These are phyloP conservation scores for Acanthurus lineatus DNA, from an alignment of 2,797 vertebrate species.

Conservation along the genomic window DNA sequence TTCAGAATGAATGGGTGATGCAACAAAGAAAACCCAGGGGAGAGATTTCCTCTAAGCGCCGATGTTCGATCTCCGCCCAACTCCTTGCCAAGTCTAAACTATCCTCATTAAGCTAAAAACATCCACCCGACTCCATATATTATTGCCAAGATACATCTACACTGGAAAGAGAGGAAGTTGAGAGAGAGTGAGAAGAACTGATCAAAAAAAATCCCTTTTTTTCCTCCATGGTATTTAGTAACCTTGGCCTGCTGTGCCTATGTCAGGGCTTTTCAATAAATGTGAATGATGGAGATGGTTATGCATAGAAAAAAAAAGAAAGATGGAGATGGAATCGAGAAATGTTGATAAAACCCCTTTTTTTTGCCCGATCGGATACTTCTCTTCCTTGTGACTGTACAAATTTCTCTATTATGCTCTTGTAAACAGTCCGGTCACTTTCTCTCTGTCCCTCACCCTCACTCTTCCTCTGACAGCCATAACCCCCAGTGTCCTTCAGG, in stretches of 20 bases:
- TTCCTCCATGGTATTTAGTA: constrained; percentile 21
- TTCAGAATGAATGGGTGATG: constrained; percentile 75
- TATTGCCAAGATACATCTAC: constrained; percentile 67
- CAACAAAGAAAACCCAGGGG: constrained; percentile 72
- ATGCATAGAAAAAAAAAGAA: neutral
- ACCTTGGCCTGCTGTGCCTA: constrained; percentile 10
- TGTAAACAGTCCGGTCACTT: constrained; percentile 59
- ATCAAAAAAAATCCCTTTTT: constrained; percentile 29
- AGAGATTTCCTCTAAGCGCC: constrained; percentile 74
- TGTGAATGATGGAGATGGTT: constrained; percentile 23
- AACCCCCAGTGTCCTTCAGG: constrained; percentile 76
- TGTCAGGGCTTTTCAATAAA: constrained; percentile 47
- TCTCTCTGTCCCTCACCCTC: constrained; percentile 49
- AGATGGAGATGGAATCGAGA: neutral
- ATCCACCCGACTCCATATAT: constrained; percentile 60
- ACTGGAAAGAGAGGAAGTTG: constrained; percentile 21
- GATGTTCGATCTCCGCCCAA: constrained; percentile 68
- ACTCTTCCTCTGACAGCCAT: constrained; percentile 60
- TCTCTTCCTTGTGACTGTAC: constrained; percentile 64
- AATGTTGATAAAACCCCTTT: constrained; percentile 39
- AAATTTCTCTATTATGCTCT: constrained; percentile 69
- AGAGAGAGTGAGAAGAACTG: constrained; percentile 3
- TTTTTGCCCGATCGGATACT: constrained; percentile 51
- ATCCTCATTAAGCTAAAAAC: constrained; percentile 80
- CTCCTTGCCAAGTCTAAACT: constrained; percentile 77